These are phyloP conservation scores for Pangasius sanitwongsei DNA, from an alignment of 2,797 vertebrate species.

Conservation along the genomic window DNA sequence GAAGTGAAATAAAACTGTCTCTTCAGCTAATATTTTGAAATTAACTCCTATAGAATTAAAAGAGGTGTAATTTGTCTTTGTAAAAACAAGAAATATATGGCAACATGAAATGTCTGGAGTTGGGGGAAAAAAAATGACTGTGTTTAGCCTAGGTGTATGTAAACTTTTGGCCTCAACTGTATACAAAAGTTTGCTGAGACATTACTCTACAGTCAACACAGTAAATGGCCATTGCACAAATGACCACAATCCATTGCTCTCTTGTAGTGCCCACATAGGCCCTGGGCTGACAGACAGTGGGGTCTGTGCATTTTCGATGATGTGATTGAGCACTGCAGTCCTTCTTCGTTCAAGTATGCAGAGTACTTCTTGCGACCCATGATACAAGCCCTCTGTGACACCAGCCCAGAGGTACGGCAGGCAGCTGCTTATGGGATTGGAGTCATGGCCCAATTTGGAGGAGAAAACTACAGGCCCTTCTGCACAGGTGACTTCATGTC, in stretches of 20 bases:
- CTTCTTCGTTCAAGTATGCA: slow-evolving; percentile 92
- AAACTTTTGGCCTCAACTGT: background rate
- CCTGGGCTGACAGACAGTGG: slow-evolving; percentile 98
- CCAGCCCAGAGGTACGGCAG: slow-evolving; percentile 92
- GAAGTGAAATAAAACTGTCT: background rate
- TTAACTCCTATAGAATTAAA: background rate
- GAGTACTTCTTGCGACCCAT: slow-evolving; percentile 93
- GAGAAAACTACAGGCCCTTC: slow-evolving; percentile 91
- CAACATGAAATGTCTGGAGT: background rate
- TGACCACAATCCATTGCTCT: background rate
- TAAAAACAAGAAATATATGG: background rate
- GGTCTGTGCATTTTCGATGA: slow-evolving; percentile 98
- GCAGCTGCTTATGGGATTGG: slow-evolving; percentile 95
- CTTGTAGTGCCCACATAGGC: slow-evolving; percentile 88
- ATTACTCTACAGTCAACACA: background rate
- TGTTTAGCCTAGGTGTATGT: background rate
- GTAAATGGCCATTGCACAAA: background rate
- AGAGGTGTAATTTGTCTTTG: background rate
- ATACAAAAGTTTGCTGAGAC: background rate
- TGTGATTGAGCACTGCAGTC: slow-evolving; percentile 96
- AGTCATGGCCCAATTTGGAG: slow-evolving; percentile 96
- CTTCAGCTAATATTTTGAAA: background rate
- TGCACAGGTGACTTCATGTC: slow-evolving; percentile 83
- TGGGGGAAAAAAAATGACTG: background rate
- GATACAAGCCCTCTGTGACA: slow-evolving; percentile 92